A percentile compares a stretch with the other conserved stretches of the same genome.
Evolutionary conservation across 2,797 vertebrate species (phyloP).

Genomic region (Micropoecilia bifurca): DNA sequence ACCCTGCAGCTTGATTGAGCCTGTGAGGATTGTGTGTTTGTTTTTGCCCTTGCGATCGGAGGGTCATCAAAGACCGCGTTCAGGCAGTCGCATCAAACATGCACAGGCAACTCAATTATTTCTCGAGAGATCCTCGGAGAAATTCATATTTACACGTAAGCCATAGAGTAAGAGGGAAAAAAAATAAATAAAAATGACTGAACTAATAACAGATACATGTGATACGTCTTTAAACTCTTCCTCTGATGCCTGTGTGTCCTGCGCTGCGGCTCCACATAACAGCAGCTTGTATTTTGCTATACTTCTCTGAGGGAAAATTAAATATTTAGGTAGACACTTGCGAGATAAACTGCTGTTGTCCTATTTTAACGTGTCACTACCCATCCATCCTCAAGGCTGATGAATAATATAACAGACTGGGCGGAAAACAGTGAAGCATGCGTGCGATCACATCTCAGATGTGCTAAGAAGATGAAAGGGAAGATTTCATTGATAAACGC

Average conservation of each 20-base stretch:
- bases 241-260: conserved; percentile 17
- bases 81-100: conserved; percentile 1
- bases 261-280: conserved; percentile 26
- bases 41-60: conserved; percentile 18
- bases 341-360: conserved; percentile 76
- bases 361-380: conserved; percentile 69
- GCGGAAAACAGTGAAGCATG: conserved; percentile 16
- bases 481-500: conserved; percentile 25
- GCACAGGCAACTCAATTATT: background rate
- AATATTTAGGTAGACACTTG: conserved; percentile 76
- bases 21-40: conserved; percentile 35
- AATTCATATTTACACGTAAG: conserved; percentile 34
- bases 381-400: conserved; percentile 55
- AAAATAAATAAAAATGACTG: conserved; percentile 5
- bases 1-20: conserved; percentile 48
- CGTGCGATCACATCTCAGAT: conserved; percentile 22
- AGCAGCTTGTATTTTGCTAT: conserved; percentile 20
- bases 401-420: conserved; percentile 67
- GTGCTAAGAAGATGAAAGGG: conserved; percentile 7
- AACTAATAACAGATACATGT: conserved; percentile 7
- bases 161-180: conserved; percentile 7
- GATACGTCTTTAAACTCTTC: conserved; percentile 18
- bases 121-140: background rate
- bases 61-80: conserved; percentile 6
- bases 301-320: conserved; percentile 62